phyloP scores from a whole-genome alignment of 2,888 invertebrate species.

The Mythimna vitellina region DNA sequence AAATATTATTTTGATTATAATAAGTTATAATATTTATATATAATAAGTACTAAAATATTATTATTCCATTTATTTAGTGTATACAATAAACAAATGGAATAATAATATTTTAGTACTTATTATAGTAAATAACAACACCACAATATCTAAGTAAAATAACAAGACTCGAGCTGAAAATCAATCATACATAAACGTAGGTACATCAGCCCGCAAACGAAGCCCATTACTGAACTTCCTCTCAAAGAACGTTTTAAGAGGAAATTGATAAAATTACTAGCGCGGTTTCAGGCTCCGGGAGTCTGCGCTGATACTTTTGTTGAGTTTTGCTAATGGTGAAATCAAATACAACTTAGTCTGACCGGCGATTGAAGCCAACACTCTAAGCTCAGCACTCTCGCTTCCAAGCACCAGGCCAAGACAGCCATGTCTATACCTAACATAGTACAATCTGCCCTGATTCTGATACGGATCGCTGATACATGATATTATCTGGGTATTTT shows the following conservation, averaged over 20 bases:
- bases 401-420: background rate
- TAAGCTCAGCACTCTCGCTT: background rate
- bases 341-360: background rate
- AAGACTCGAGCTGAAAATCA: background rate
- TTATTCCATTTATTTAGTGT: too few species aligned
- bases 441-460: background rate
- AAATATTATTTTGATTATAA: too few species aligned
- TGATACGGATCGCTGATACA: slow-evolving; percentile 11
- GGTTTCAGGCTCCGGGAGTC: background rate
- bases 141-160: background rate
- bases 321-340: background rate
- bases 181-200: too few species aligned
- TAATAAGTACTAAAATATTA: too few species aligned
- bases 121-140: background rate
- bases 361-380: background rate
- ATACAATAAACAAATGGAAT: too few species aligned
- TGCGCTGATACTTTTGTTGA: background rate
- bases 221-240: background rate
- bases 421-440: background rate
- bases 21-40: too few species aligned
- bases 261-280: background rate
- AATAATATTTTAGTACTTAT: too few species aligned
- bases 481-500: slow-evolving; percentile 30
- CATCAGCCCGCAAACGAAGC: too few species aligned
- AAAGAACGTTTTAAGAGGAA: background rate